Conservation (phyloP, 2,113 vertebrate species). For the Dicrurus megarhynchus region DNA sequence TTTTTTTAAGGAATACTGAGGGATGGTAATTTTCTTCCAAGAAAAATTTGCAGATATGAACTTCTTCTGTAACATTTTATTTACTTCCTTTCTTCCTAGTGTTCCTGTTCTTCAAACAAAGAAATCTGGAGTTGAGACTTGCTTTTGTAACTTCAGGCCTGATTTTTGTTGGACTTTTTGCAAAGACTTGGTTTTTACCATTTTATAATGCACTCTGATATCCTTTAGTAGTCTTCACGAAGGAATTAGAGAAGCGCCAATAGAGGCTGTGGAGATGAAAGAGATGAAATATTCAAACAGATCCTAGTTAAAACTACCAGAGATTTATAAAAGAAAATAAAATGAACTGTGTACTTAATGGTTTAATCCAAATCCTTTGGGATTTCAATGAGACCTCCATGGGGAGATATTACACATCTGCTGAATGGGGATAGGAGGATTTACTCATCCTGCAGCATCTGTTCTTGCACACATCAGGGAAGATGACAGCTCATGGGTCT, state of each 20-base stretch:
- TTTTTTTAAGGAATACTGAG: background rate
- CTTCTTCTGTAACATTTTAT: background rate
- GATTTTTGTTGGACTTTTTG: background rate
- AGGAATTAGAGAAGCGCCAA: background rate
- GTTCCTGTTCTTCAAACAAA: background rate
- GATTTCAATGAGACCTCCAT: background rate
- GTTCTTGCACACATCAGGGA: background rate
- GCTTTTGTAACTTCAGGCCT: background rate
- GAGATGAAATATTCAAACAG: background rate
- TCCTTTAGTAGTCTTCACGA: background rate
- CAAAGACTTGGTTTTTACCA: background rate
- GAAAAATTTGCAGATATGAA: background rate
- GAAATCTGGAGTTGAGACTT: background rate
- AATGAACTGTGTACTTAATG: background rate
- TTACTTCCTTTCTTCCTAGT: background rate
- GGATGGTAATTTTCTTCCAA: background rate
- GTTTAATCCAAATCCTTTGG: background rate
- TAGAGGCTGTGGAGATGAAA: background rate
- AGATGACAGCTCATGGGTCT: background rate
- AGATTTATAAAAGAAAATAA: background rate
- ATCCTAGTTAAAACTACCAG: background rate
- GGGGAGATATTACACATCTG: background rate
- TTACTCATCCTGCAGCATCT: background rate
- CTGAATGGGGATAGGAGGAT: background rate
- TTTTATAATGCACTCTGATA: background rate